phyloP scores from a whole-genome alignment of 2,888 invertebrate species.

The Eremobia ochroleuca region DNA sequence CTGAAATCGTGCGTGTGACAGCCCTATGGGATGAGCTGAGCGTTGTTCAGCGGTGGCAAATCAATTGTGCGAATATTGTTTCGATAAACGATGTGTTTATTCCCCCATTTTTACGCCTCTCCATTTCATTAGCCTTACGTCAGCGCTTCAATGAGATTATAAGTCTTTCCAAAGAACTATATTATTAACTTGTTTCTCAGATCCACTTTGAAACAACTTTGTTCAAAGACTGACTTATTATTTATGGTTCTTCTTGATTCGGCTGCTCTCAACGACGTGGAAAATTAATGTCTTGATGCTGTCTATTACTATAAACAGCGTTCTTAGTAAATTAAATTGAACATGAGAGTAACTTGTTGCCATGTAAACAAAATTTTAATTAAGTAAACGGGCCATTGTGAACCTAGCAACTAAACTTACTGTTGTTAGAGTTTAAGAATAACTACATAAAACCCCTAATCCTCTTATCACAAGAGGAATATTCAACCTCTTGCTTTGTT shows the following conservation, averaged over 20 bases:
- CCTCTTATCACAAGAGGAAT: neutral
- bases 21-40: constrained; percentile 71
- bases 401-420: neutral
- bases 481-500: neutral
- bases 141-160: constrained; percentile 38
- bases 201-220: constrained; percentile 15
- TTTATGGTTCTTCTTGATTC: neutral
- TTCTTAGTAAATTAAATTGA: neutral
- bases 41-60: constrained; percentile 69
- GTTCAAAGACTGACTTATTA: constrained; percentile 1
- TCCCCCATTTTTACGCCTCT: constrained; percentile 60
- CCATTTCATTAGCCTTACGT: constrained; percentile 47
- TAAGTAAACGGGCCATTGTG: neutral
- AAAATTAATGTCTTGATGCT: constrained; percentile 7
- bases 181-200: constrained; percentile 18
- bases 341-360: constrained; percentile 1
- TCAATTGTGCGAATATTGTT: constrained; percentile 77
- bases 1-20: constrained; percentile 46
- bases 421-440: constrained; percentile 6
- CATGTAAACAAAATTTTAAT: neutral
- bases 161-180: constrained; percentile 9
- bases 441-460: neutral
- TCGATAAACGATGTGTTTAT: constrained; percentile 69
- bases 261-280: neutral
- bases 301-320: neutral